Evolutionary conservation across 2,113 vertebrate species (phyloP), one percentile per base, ranked within the genome.

Genomic region (Ariopsis seemanni): DNA sequence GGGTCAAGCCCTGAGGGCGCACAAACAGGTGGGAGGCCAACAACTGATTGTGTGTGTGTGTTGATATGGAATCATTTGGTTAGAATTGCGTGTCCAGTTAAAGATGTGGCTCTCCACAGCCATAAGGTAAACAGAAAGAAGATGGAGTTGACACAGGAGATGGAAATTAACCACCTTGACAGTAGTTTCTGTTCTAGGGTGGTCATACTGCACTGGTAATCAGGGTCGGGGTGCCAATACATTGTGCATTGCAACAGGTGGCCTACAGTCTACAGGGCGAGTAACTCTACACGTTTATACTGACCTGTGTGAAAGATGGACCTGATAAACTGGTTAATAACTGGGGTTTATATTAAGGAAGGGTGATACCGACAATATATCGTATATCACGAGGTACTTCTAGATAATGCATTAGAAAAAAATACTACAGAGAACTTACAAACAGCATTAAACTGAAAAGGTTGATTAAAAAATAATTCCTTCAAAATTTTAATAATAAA

Each of bases 21-120:
- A 42, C 25, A 2, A 88, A 83, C 91, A 92, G 90, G 83, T 92
- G 91, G 85, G 34, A 91, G 63, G 52, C 89, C 81, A 79, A 57
- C 30, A 90, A 57, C 60, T 84, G 90, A 89, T 84, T 12, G 58
- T 50, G 62, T 20, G 48, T 50, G 72, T 62, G 12, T 71, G n/a
- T 17, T 27, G 22, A 12, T 69, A 72, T 84, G 14, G 82, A 63
- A 27, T 11, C 74, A 27, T 88, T 81, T 88, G 88, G 89, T 90
- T 86, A 88, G 57, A 83, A 85, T 85, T 72, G 82, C 87, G 53
- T 89, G 88, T 87, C 82, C 81, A 88, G 62, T 75, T 74, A 50
- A 87, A 15, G 52, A 84, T 67, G 79, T 53, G 62, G 42, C 63
- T 34, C 71, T 48, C 62, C 78, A 75, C 74, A 85, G 75, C 74